Evolutionary conservation across 2,797 vertebrate genomes (phyloP).

Genomic region (Micropoecilia bifurca): DNA sequence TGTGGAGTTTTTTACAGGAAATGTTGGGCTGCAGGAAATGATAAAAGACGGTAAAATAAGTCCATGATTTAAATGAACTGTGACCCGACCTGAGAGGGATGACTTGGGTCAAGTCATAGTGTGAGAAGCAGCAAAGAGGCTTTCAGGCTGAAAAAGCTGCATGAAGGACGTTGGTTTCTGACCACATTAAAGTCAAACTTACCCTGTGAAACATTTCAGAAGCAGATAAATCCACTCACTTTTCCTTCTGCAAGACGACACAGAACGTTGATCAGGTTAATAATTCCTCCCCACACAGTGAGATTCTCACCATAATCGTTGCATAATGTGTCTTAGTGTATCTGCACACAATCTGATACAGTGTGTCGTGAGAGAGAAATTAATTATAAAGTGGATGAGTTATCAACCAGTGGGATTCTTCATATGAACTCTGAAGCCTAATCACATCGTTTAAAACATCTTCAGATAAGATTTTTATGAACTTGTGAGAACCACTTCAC

Average conservation of each 20-base stretch:
- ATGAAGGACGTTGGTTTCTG: constrained; percentile 6
- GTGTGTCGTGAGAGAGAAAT: constrained; percentile 54
- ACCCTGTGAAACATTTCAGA: constrained; percentile 3
- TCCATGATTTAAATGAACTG: constrained; percentile 46
- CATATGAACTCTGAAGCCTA: constrained; percentile 57
- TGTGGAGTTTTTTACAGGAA: constrained; percentile 42
- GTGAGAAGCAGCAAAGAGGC: constrained; percentile 36
- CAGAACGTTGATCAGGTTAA: constrained; percentile 49
- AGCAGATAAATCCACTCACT: not conserved
- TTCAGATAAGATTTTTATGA: constrained; percentile 73
- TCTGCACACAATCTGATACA: constrained; percentile 54
- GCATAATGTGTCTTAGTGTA: constrained; percentile 63
- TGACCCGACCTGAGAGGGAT: constrained; percentile 33
- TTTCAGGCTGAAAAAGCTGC: constrained; percentile 30
- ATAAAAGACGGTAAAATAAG: constrained; percentile 26
- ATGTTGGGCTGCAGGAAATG: constrained; percentile 44
- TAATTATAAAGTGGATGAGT: constrained; percentile 71
- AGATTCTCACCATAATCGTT: constrained; percentile 55
- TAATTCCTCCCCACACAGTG: constrained; percentile 37
- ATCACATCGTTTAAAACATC: constrained; percentile 69
- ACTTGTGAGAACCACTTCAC: constrained; percentile 57
- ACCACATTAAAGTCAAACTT: constrained; percentile 1
- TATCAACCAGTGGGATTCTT: constrained; percentile 59
- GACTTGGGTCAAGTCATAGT: constrained; percentile 32
- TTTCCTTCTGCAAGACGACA: constrained; percentile 23